Evolutionary conservation across 2,113 vertebrate genomes (phyloP).

Genomic region (Cercocebus atys): DNA sequence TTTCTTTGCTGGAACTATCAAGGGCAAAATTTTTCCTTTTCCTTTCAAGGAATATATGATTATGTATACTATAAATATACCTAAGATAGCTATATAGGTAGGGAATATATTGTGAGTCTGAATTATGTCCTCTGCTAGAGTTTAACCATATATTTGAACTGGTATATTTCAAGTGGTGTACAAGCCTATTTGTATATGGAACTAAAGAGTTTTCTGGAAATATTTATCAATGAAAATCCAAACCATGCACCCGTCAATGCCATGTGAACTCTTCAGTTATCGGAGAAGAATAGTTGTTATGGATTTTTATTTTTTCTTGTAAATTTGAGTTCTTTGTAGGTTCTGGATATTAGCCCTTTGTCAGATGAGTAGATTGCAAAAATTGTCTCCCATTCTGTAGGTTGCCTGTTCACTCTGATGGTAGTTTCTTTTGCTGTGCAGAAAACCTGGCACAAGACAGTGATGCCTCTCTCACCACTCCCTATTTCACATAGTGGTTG

Average conservation of each 20-base stretch:
- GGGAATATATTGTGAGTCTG: neutral
- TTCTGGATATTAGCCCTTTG: too few species aligned
- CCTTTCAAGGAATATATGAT: neutral
- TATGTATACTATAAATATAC: neutral
- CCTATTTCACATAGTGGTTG: too few species aligned
- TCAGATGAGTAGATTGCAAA: too few species aligned
- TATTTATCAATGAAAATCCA: slow-evolving; percentile 10
- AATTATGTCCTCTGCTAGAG: neutral
- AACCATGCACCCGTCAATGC: neutral
- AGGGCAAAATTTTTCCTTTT: neutral
- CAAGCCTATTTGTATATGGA: neutral
- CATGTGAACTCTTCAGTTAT: neutral
- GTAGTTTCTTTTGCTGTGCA: too few species aligned
- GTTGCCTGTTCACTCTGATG: too few species aligned
- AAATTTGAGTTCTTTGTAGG: too few species aligned
- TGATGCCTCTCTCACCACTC: too few species aligned
- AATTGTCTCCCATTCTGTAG: too few species aligned
- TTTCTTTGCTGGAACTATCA: neutral
- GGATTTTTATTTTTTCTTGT: too few species aligned
- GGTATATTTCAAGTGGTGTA: neutral
- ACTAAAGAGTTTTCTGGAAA: neutral
- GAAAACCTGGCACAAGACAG: too few species aligned
- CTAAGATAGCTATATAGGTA: neutral
- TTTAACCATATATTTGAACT: slow-evolving; percentile 7
- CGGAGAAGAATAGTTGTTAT: neutral